Percentiles rank a stretch among this genome's conserved stretches.
Conservation (phyloP, 1,140 invertebrate species). For the Lucilia cuprina region DNA sequence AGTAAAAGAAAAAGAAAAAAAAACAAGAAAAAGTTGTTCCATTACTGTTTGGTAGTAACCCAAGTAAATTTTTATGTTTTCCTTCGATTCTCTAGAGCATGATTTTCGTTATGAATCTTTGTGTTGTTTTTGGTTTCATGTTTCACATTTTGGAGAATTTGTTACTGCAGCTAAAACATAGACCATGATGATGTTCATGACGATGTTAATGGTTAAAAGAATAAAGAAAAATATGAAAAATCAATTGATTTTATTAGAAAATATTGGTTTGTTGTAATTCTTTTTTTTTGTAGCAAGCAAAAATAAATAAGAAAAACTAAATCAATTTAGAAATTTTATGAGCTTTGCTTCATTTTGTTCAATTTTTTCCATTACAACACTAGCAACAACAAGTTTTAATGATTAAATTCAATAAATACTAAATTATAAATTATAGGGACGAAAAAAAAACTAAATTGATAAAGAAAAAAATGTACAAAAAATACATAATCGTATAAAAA, state of each 20-base stretch:
- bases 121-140: neutral
- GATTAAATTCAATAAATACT: conserved; percentile 18
- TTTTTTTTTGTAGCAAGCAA: neutral
- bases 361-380: neutral
- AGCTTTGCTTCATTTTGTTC: neutral
- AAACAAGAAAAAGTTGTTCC: neutral
- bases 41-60: no score
- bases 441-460: neutral
- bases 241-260: neutral
- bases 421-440: neutral
- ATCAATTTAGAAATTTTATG: conserved; percentile 14
- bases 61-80: conserved; percentile 9
- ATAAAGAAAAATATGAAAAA: conserved; percentile 15
- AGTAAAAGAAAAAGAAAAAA: neutral
- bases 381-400: neutral
- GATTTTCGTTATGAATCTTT: neutral
- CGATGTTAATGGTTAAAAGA: neutral
- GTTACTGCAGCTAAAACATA: neutral
- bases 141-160: neutral
- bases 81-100: neutral
- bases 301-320: neutral
- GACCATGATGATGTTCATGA: neutral
- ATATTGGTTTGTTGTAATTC: neutral
- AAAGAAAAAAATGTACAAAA: neutral
- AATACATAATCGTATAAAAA: neutral